These are phyloP conservation scores for Sesamia inferens DNA, from an alignment of 2,888 invertebrate genomes.

Conservation along the genomic window DNA sequence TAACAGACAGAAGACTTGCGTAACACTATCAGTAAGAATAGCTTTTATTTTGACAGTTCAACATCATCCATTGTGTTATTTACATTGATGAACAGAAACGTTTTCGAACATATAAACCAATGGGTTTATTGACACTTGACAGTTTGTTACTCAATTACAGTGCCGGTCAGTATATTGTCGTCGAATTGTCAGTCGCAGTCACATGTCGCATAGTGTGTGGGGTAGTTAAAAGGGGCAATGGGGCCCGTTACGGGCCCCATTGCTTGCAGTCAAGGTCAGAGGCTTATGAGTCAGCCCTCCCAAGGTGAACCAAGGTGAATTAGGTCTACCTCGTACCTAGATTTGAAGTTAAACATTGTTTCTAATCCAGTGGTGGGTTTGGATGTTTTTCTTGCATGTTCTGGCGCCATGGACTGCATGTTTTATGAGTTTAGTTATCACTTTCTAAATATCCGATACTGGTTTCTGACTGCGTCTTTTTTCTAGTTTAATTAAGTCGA, in stretches of 20 bases:
- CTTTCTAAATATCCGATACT: not conserved
- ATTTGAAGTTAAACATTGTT: constrained; percentile 41
- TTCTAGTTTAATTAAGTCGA: too few relatives aligned
- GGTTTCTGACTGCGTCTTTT: not conserved
- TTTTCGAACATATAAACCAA: too few relatives aligned
- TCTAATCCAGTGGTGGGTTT: not conserved
- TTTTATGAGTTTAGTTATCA: not conserved
- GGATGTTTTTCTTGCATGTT: constrained; percentile 24
- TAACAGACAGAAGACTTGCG: not conserved
- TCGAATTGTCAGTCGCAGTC: not conserved
- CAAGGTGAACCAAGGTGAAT: constrained; percentile 39
- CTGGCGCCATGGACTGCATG: not conserved
- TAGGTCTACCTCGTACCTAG: not conserved
- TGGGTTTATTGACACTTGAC: too few relatives aligned
- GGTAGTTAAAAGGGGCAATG: not conserved
- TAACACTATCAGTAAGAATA: too few relatives aligned
- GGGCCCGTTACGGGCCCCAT: not conserved
- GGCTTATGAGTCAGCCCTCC: constrained; percentile 32
- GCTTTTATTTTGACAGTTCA: too few relatives aligned
- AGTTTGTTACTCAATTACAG: too few relatives aligned
- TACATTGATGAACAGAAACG: too few relatives aligned
- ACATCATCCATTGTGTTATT: too few relatives aligned
- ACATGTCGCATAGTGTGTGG: not conserved
- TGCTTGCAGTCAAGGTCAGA: constrained; percentile 24
- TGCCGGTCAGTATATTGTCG: too few relatives aligned